Conservation (phyloP, 2,797 vertebrate species). For the Alauda arvensis region DNA sequence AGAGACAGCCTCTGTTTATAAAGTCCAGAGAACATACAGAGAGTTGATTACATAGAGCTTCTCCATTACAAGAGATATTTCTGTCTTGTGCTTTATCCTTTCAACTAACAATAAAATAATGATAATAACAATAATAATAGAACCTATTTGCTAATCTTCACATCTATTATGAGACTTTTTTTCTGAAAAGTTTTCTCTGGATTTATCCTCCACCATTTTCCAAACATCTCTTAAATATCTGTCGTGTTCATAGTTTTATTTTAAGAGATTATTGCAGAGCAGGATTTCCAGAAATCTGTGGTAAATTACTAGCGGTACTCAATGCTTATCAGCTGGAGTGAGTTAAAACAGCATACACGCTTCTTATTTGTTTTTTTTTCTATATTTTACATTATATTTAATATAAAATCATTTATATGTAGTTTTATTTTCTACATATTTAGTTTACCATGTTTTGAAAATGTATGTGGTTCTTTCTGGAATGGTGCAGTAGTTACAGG, state of each 20-base stretch:
- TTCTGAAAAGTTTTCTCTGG: background rate
- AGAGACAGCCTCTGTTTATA: background rate
- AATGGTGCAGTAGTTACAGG: background rate
- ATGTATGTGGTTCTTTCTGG: background rate
- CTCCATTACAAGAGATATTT: background rate
- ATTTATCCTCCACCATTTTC: background rate
- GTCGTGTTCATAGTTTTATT: background rate
- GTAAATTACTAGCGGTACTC: background rate
- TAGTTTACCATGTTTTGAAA: background rate
- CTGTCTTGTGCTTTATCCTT: background rate
- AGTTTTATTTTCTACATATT: background rate
- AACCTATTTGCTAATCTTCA: background rate
- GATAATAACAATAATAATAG: background rate
- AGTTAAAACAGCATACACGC: background rate
- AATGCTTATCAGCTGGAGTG: background rate
- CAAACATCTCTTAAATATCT: background rate
- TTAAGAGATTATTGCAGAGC: background rate
- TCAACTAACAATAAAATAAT: background rate
- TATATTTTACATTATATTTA: background rate
- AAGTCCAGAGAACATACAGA: background rate
- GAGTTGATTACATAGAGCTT: background rate
- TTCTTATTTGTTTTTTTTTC: background rate
- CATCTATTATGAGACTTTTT: background rate
- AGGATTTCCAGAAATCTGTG: constrained; percentile 7
- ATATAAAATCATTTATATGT: background rate